Evolutionary conservation across 2,113 vertebrate species (phyloP), one percentile per base, ranked within the genome.

Genomic region (Silurus meridionalis): DNA sequence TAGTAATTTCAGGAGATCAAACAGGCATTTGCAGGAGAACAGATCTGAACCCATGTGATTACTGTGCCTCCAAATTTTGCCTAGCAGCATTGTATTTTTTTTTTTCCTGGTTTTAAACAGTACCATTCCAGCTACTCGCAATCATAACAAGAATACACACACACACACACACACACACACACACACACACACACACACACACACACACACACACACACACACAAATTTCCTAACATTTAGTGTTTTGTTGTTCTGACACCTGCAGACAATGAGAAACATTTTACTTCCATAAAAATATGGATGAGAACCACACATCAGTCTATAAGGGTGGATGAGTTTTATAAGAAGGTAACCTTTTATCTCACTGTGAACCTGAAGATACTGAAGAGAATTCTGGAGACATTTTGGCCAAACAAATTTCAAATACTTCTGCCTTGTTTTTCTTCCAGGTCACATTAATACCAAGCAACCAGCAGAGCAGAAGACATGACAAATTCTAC

Each of bases 31-130:
- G 37, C 9, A 80, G 57, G 28, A 64, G 28, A 48, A 81, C 50
- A 71, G 48, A 66, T 80, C 48, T 80, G 81, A 88, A 78, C n/a
- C 78, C 50, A 37, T 2, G 13, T 23, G 66, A 79, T 57, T 17
- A 10, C 19, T 21, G 13, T 60, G 37, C 48, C 82, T 71, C 61
- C 15, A 63, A n/a, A 55, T n/a, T 69, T 84, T 37, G 50, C 67
- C 52, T 9, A 28, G 63, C 17, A 58, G 55, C 82, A 82, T 28
- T 89, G 83, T 78, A 87, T 87, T 87, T 81, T 87, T 89, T 89
- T 82, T 82, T 75, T 69, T 37, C 37, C 37, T 82, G 82, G 82
- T 75, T 60, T 25, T 11, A 53, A 7, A 28, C 58, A n/a, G 19
- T 55, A 50, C 48, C 48, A 57, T 58, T 69, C 63, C 53, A 60